phyloP scores from a whole-genome alignment of 2,888 invertebrate species.

The Euzetes globulus region DNA sequence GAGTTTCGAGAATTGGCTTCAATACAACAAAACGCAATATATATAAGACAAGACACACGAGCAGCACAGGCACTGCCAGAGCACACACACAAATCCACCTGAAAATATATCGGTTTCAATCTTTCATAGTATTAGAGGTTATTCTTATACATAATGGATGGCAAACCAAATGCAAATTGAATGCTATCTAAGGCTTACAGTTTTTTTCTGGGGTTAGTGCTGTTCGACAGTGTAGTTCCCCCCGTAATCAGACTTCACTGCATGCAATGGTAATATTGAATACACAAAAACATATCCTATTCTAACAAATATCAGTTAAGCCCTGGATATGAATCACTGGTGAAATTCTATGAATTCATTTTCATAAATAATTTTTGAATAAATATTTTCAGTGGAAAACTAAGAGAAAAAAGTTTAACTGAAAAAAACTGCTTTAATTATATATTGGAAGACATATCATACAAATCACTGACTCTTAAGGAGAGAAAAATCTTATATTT shows the following conservation, averaged over 20 bases:
- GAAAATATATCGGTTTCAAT: not conserved
- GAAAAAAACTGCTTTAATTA: not conserved
- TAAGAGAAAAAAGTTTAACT: not conserved
- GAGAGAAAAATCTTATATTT: not conserved
- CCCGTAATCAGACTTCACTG: slow-evolving; percentile 29
- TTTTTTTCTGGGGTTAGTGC: too few species aligned
- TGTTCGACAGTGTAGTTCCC: not conserved
- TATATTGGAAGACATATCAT: not conserved
- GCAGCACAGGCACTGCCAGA: not conserved
- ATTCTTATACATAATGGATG: not conserved
- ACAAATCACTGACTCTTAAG: not conserved
- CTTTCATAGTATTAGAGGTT: not conserved
- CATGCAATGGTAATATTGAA: not conserved
- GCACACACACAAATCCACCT: not conserved
- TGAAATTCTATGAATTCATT: not conserved
- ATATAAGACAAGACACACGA: not conserved
- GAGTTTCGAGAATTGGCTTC: slow-evolving; percentile 24
- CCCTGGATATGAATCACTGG: not conserved
- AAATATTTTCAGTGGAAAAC: not conserved
- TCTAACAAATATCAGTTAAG: not conserved
- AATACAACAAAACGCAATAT: not conserved
- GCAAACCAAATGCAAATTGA: slow-evolving; percentile 14
- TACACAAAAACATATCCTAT: not conserved
- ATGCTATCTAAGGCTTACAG: not conserved
- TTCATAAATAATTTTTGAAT: not conserved